Conservation (phyloP, 1,140 invertebrate species). For the Epicauta chinensis region DNA sequence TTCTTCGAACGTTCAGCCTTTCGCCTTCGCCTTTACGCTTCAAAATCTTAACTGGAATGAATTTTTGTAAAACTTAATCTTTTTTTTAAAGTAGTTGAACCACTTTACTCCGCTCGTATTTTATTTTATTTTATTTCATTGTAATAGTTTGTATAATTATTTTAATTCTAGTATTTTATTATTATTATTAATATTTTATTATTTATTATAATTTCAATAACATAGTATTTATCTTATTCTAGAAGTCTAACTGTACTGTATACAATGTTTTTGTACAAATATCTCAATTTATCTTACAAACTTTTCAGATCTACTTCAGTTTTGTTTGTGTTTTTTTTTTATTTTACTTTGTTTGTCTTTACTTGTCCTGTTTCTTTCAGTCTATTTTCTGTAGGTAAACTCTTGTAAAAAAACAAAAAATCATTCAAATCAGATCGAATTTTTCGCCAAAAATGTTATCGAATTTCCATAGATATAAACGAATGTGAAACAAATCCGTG, state of each 20-base stretch:
- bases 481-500: slow-evolving; percentile 82
- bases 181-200: background rate
- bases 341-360: slow-evolving; percentile 33
- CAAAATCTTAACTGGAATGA: no score
- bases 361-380: slow-evolving; percentile 41
- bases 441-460: slow-evolving; percentile 36
- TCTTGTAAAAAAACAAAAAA: slow-evolving; percentile 9
- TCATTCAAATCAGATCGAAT: slow-evolving; percentile 18
- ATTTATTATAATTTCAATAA: background rate
- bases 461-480: slow-evolving; percentile 66
- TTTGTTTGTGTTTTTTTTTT: slow-evolving; percentile 18
- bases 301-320: slow-evolving; percentile 31
- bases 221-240: slow-evolving; percentile 2
- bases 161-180: no score
- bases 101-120: slow-evolving; percentile 4
- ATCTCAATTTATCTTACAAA: slow-evolving; percentile 24
- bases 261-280: slow-evolving; percentile 35
- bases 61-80: background rate
- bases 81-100: background rate
- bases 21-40: slow-evolving; percentile 10
- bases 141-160: slow-evolving; percentile 24
- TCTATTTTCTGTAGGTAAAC: slow-evolving; percentile 36
- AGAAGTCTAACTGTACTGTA: slow-evolving; percentile 38
- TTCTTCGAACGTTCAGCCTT: background rate
- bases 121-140: slow-evolving; percentile 21